Evolutionary conservation across 2,888 invertebrate species (phyloP), one percentile per base, ranked within the genome.

Genomic region (Drosophila testacea): DNA sequence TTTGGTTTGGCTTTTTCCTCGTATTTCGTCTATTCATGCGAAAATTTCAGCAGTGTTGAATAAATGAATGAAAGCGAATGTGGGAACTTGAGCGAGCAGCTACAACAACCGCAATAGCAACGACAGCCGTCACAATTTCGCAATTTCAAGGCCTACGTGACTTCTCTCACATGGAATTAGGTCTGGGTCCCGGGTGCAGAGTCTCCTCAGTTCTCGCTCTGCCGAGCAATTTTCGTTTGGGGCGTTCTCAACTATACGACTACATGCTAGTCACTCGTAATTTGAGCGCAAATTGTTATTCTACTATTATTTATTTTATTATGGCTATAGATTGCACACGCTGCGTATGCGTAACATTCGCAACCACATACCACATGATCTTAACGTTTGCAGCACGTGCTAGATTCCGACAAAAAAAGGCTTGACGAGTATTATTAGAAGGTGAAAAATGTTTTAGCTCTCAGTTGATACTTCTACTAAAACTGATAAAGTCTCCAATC

Each of bases 121-220:
- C 69, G 42, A 41, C 72, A 51, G 65, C 64, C 76, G 81, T 83
- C 78, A 80, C 57, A 81, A 82, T 77, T 85, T 83, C 66, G 65
- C 76, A 51, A 72, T 79, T 88, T 88, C 88, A 88, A 88, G 89
- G 85, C 85, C 85, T 86, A 86, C 85, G 85, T 86, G 85, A 86
- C 85, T 88, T 77, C 84, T 88, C 85, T 88, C 88, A 82, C 70
- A 76, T 63, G 80, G 52, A 60, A 48, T 56, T 60, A 61, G 73
- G 70, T 64, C 63, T 71, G 71, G 50, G 52, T 64, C 54, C 63
- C 13, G 77, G 79, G 81, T 70, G 73, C 79, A 73, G 84, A 76
- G 76, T 83, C 81, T 69, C 61, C 54, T 11, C 44, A 42, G 47
- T 66, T 54, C 27, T 32, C 54, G 36, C 22, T 52, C 52, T 1